phyloP scores from a whole-genome alignment of 2,888 invertebrate genomes.

The Tortricodes alternella region DNA sequence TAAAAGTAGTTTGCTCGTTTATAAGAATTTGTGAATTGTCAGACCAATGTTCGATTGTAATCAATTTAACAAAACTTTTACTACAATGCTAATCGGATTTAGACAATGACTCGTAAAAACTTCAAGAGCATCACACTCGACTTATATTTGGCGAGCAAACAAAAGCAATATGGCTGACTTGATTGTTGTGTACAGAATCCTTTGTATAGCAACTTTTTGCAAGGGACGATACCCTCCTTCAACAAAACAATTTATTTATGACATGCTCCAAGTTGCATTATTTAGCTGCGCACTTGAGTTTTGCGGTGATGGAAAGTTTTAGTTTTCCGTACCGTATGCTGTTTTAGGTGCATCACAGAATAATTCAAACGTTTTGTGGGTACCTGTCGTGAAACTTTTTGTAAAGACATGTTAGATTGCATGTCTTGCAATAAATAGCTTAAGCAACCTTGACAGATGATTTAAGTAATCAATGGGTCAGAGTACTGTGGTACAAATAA shows the following conservation, averaged over 20 bases:
- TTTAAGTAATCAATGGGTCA: too few relatives aligned
- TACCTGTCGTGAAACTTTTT: background rate
- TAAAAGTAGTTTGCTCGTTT: background rate
- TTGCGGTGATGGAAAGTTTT: background rate
- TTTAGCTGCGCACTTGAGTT: constrained; percentile 12
- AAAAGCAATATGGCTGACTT: background rate
- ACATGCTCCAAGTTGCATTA: constrained; percentile 16
- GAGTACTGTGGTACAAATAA: too few relatives aligned
- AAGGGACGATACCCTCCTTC: constrained; percentile 3
- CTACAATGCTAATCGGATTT: background rate
- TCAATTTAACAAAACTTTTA: background rate
- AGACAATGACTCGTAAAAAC: background rate
- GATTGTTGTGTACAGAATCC: constrained; percentile 6
- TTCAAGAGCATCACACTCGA: constrained; percentile 9
- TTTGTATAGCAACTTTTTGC: constrained; percentile 23
- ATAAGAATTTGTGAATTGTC: background rate
- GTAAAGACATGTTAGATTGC: too few relatives aligned
- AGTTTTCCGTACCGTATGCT: background rate
- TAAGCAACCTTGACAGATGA: too few relatives aligned
- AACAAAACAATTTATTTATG: constrained; percentile 21
- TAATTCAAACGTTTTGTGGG: background rate
- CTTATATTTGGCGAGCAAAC: constrained; percentile 3
- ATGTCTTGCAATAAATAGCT: too few relatives aligned
- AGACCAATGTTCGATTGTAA: background rate
- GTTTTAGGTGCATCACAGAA: background rate